Evolutionary conservation across 2,113 vertebrate species (phyloP).

Genomic region (Bambusicola thoracicus): DNA sequence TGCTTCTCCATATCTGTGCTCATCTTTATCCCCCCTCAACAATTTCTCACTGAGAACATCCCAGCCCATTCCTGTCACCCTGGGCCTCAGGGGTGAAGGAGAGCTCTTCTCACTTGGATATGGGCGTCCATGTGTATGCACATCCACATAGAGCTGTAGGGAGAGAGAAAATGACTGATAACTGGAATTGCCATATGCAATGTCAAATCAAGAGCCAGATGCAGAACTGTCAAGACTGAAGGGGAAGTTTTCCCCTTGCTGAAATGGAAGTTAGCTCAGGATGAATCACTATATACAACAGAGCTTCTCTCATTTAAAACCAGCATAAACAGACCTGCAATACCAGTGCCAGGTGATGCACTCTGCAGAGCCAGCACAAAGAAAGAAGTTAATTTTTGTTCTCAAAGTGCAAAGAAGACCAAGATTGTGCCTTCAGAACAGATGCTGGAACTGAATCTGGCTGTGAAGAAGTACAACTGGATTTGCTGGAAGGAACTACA

Average conservation of each 20-base stretch:
- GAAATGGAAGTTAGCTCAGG: background rate
- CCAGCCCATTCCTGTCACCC: background rate
- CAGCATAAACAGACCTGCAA: background rate
- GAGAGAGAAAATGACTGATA: background rate
- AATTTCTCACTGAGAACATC: background rate
- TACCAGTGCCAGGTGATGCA: background rate
- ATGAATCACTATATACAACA: background rate
- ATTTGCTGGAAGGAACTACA: background rate
- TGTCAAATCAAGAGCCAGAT: background rate
- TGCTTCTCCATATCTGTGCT: background rate
- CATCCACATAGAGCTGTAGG: background rate
- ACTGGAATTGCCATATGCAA: accelerated
- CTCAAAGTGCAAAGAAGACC: background rate
- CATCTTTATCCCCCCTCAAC: background rate
- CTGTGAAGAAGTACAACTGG: background rate
- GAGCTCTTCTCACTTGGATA: background rate
- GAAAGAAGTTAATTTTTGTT: background rate
- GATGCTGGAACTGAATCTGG: background rate
- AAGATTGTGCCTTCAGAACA: background rate
- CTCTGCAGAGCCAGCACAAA: background rate
- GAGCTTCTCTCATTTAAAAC: background rate
- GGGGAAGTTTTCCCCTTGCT: background rate
- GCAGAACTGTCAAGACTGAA: background rate
- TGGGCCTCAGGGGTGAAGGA: background rate
- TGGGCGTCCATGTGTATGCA: background rate